These are phyloP conservation scores for Clarias pachynema DNA, from an alignment of 2,797 vertebrate genomes.

Conservation along the genomic window DNA sequence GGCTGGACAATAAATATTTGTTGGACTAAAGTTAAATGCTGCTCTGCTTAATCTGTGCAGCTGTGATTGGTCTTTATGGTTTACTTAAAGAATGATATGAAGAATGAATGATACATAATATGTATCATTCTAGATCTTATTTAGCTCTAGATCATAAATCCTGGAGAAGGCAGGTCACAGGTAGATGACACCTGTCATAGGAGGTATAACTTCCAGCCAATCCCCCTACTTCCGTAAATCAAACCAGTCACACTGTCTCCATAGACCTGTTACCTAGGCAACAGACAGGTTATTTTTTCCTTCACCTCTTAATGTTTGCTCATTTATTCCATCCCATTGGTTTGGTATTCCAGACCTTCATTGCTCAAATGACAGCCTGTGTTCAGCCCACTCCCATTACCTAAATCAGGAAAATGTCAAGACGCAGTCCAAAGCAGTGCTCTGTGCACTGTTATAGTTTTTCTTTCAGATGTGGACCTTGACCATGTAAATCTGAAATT, in stretches of 20 bases:
- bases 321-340: background rate
- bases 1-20: background rate
- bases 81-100: no score
- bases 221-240: background rate
- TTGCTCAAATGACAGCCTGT: slow-evolving; percentile 17
- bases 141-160: background rate
- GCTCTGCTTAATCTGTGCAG: background rate
- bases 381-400: slow-evolving; percentile 21
- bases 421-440: background rate
- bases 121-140: background rate
- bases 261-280: background rate
- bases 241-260: background rate
- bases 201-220: background rate
- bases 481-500: slow-evolving; percentile 14
- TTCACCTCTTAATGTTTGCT: background rate
- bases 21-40: background rate
- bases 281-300: slow-evolving; percentile 17
- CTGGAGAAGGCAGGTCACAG: background rate
- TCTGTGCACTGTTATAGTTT: background rate
- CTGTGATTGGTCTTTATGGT: background rate
- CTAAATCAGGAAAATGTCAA: slow-evolving; percentile 16
- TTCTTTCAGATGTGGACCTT: slow-evolving; percentile 34
- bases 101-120: no score
- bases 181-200: background rate
- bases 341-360: background rate